These are phyloP conservation scores for Furcifer pardalis DNA, from an alignment of 2,797 vertebrate species.

Conservation along the genomic window DNA sequence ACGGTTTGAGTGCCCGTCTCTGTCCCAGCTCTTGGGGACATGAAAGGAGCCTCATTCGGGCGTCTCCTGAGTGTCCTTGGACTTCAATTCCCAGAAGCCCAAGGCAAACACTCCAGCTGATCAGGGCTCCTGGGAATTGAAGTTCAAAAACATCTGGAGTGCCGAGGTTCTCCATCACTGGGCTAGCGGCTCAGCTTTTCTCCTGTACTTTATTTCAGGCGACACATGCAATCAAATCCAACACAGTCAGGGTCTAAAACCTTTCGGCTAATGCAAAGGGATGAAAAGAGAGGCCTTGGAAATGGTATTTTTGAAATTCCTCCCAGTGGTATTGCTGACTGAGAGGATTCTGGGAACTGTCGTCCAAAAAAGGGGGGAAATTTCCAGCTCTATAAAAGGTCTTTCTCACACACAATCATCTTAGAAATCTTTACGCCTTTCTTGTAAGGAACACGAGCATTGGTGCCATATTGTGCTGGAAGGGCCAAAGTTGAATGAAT, in stretches of 20 bases:
- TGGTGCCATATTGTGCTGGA: background rate
- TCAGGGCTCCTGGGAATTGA: too few species aligned
- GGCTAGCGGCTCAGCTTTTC: background rate
- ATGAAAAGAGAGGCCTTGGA: too few species aligned
- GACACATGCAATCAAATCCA: background rate
- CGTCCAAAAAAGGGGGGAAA: background rate
- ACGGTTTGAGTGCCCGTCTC: too few species aligned
- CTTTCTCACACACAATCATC: background rate
- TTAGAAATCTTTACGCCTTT: background rate
- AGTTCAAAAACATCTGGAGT: too few species aligned
- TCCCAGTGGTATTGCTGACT: background rate
- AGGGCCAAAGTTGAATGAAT: background rate
- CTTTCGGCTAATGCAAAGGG: background rate
- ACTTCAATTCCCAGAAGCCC: too few species aligned
- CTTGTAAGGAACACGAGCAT: background rate
- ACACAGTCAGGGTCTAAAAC: background rate
- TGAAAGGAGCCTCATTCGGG: too few species aligned
- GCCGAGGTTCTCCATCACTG: too few species aligned
- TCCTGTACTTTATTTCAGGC: slow-evolving; percentile 9
- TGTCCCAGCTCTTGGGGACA: too few species aligned
- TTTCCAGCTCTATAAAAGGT: background rate
- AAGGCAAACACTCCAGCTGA: too few species aligned
- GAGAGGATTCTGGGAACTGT: background rate
- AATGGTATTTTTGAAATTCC: too few species aligned
- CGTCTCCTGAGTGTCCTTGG: too few species aligned